Evolutionary conservation across 2,888 invertebrate genomes (phyloP), one percentile per base, ranked within the genome.

Genomic region (Elmis aenea): DNA sequence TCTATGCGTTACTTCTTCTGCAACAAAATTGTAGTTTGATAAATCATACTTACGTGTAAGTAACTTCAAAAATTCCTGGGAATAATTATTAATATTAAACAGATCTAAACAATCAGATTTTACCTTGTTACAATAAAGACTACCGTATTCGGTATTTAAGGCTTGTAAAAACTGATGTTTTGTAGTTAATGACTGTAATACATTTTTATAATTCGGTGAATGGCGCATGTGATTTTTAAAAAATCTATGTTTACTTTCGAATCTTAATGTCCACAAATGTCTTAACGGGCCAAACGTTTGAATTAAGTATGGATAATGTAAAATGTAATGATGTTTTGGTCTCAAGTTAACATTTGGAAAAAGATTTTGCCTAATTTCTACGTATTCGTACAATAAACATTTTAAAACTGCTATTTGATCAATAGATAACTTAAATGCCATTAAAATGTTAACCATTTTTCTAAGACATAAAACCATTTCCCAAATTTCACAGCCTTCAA

Each of bases 321-420:
- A 14, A 5, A 52, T 18, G 40, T 40, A 50, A 28, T 55, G 54
- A 34, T 46, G 50, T 35, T 54, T 55, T 1, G 48, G 45, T 33
- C 41, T 43, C 25, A 49, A 13, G 1, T 9, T 28, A 15, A 18
- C 26, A 33, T 46, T 15, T 12, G 30, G 35, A 44, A 39, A 43
- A 36, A 45, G 5, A 15, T 20, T 36, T 35, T 30, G 30, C 23
- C 22, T 34, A 18, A 30, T 35, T 13, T 25, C 33, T 14, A 33
- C 24, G 22, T 39, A 39, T 13, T 34, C 26, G n/a, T 2, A n/a
- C 8, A 39, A 5, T 22, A 34, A 12, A 15, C 4, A 3, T n/a
- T 20, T 8, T 9, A 39, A 14, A 20, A 13, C 13, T 2, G 39
- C 33, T 10, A 39, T n/a, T 30, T n/a, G n/a, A n/a, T n/a, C n/a